Evolutionary conservation across 2,113 vertebrate species (phyloP).

Genomic region (Gymnocephalus cernua): DNA sequence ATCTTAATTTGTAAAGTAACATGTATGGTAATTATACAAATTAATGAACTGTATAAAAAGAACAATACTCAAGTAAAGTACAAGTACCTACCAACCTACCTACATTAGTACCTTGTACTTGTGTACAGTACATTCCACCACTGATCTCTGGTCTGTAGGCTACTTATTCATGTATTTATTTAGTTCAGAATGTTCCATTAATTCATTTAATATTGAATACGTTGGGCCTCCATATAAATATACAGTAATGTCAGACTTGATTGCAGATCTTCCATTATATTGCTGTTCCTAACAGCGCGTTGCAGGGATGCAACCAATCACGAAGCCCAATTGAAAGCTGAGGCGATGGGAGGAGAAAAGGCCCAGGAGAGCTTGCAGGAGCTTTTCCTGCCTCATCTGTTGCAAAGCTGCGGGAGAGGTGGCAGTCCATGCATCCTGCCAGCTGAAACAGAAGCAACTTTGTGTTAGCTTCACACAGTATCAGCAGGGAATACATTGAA

Average conservation of each 20-base stretch:
- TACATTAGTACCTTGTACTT: not conserved
- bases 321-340: slow-evolving; percentile 17
- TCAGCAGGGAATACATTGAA: slow-evolving; percentile 34
- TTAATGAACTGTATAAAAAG: no score
- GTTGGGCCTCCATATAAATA: not conserved
- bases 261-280: not conserved
- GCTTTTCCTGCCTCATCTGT: slow-evolving; percentile 59
- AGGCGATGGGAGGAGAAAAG: slow-evolving; percentile 72
- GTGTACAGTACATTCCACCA: not conserved
- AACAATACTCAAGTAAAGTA: not conserved
- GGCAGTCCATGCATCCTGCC: slow-evolving; percentile 40
- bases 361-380: slow-evolving; percentile 46
- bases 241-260: not conserved
- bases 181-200: not conserved
- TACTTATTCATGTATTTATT: not conserved
- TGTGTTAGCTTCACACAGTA: slow-evolving; percentile 26
- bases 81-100: not conserved
- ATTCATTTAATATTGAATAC: not conserved
- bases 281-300: not conserved
- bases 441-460: slow-evolving; percentile 61
- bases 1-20: not conserved
- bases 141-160: no score
- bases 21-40: not conserved
- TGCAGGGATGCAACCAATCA: slow-evolving; percentile 77
- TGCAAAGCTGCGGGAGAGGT: slow-evolving; percentile 49